Base-by-base conservation (phyloP, 2,113 vertebrate species). In the Prunella himalayana region DNA sequence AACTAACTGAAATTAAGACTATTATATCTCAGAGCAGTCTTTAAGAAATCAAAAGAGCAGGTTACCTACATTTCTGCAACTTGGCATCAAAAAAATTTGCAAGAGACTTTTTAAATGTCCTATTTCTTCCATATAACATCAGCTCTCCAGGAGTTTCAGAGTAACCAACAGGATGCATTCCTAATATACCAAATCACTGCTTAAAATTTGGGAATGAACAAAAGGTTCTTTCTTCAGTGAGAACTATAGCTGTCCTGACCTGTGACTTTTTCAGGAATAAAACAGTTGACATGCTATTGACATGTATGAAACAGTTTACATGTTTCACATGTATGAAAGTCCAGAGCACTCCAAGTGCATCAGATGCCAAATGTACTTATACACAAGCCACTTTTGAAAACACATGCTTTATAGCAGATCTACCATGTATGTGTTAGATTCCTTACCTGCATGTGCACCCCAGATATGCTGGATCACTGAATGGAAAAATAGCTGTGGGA, bases 291-390 rank as follows among this genome's bases (percentile, higher is more conserved):
- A 20, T 2, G 3, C 20, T 65, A 23, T 57, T 57, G 33, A n/a
- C 22, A 23, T 24, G 9, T 23, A 33, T 15, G 9, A 57, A 23
- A 23, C 54, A n/a, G 33, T 57, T n/a, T 57, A 19, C 8, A 7
- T 3, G 2, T 25, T 11, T 27, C 1, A 25, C 9, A 4, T 4
- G 3, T 8, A 10, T 8, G 9, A 70, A 64, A 39, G 15, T 28
- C 47, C 1, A 8, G 44, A 78, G 21, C 6, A 39, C 33, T 19
- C 9, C 2, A 45, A 73, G 33, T 11, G 9, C 24, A 61, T 35
- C 47, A 54, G 15, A 20, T 37, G 20, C 20, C 47, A 75, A 10
- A 45, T 9, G 11, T 15, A 50, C 9, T 12, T 0, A 3, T 8
- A 15, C 30, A 73, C 31, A 41, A 57, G 23, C 5, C 23, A 41